A percentile compares a stretch with the other conserved stretches of the same genome.
phyloP scores from a whole-genome alignment of 2,888 invertebrate species.

The Dicycla oo region DNA sequence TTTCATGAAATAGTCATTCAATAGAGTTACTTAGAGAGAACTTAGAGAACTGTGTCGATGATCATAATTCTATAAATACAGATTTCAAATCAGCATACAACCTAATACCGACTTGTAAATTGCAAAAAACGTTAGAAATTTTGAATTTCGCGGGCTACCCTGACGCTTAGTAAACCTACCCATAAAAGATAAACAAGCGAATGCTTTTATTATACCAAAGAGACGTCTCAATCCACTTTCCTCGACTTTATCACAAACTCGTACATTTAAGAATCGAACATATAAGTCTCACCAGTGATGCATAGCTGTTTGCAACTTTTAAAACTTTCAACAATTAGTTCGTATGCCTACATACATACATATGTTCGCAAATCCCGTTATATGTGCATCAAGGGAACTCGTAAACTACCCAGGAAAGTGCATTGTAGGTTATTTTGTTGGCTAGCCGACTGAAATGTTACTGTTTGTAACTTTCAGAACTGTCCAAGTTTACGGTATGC shows the following conservation, averaged over 20 bases:
- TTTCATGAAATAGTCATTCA: too few species aligned
- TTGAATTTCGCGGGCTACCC: too few species aligned
- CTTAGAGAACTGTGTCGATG: too few species aligned
- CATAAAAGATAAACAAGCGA: background rate
- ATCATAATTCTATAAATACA: too few species aligned
- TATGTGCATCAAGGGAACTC: slow-evolving; percentile 59
- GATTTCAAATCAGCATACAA: too few species aligned
- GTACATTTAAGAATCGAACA: slow-evolving; percentile 8
- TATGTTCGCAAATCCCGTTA: slow-evolving; percentile 36
- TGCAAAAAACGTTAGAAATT: too few species aligned
- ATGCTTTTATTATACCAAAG: background rate
- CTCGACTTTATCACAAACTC: background rate
- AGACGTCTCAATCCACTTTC: background rate
- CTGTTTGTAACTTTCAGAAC: slow-evolving; percentile 68
- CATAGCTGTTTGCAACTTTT: slow-evolving; percentile 40
- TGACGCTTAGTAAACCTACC: background rate
- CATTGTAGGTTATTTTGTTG: slow-evolving; percentile 76
- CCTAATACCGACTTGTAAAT: too few species aligned
- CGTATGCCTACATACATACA: slow-evolving; percentile 23
- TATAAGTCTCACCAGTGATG: slow-evolving; percentile 19
- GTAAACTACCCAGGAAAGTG: slow-evolving; percentile 75
- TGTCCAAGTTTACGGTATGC: slow-evolving; percentile 71
- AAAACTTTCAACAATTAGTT: slow-evolving; percentile 33
- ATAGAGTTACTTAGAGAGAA: too few species aligned
- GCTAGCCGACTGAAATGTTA: slow-evolving; percentile 71